Conservation (phyloP, 1,140 invertebrate genomes). For the Eupristina koningsbergeri region DNA sequence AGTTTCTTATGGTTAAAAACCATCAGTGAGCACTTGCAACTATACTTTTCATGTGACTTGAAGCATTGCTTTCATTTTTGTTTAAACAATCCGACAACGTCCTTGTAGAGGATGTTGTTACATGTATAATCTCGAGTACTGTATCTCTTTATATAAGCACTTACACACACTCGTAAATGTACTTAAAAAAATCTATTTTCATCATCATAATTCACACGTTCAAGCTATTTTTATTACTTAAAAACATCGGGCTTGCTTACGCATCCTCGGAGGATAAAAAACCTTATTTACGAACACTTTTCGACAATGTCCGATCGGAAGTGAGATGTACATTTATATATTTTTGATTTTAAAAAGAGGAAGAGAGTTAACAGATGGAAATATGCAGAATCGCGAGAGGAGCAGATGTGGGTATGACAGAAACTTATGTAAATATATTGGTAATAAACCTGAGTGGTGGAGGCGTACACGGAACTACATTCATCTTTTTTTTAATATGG, state of each 20-base stretch:
- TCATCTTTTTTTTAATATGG: conserved; percentile 45
- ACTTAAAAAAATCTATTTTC: conserved; percentile 55
- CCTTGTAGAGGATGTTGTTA: not conserved
- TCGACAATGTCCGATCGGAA: conserved; percentile 28
- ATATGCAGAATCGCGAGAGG: not conserved
- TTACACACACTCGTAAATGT: not conserved
- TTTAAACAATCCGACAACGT: conserved; percentile 21
- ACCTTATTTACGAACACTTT: not conserved
- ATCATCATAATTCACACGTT: conserved; percentile 48
- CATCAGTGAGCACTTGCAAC: conserved; percentile 21
- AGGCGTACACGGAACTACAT: conserved; percentile 5
- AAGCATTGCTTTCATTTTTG: conserved; percentile 37
- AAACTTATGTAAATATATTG: conserved; percentile 32
- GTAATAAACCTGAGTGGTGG: conserved; percentile 26
- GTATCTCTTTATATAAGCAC: not conserved
- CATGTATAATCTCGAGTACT: not conserved
- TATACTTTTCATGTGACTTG: not conserved
- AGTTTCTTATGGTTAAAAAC: conserved; percentile 23
- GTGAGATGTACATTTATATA: not conserved
- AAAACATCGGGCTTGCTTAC: conserved; percentile 42
- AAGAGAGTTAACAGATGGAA: no score
- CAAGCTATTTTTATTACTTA: conserved; percentile 63
- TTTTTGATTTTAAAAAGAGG: not conserved
- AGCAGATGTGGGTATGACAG: not conserved
- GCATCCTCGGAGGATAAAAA: not conserved